Evolutionary conservation across 2,113 vertebrate genomes (phyloP).

Genomic region (Chrysochloris asiatica): DNA sequence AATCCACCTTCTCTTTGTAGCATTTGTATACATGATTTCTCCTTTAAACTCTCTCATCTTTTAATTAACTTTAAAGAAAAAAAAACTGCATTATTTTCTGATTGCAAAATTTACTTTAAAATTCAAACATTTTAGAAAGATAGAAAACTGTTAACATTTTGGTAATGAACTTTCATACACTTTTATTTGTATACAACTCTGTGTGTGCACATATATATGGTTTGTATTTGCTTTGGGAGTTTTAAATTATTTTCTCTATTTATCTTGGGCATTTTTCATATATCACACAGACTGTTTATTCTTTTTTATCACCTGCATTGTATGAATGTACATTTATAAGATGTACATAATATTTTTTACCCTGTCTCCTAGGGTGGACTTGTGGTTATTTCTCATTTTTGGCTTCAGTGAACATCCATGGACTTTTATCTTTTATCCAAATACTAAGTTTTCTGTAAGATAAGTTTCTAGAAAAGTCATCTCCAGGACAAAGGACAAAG

Average conservation of each 20-base stretch:
- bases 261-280: too few relatives aligned
- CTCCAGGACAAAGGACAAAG: too few relatives aligned
- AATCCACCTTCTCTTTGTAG: neutral
- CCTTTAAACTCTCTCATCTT: neutral
- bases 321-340: neutral
- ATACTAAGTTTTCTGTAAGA: too few relatives aligned
- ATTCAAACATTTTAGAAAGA: neutral
- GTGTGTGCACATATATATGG: neutral
- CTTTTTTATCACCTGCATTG: neutral
- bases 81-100: neutral
- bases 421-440: too few relatives aligned
- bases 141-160: neutral
- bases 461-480: too few relatives aligned
- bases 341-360: neutral
- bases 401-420: neutral
- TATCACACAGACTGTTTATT: neutral
- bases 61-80: neutral
- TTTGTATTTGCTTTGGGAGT: neutral
- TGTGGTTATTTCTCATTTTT: neutral
- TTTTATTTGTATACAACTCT: neutral
- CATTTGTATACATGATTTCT: neutral
- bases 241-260: too few relatives aligned
- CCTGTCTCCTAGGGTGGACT: neutral
- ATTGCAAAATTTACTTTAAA: constrained; percentile 1
- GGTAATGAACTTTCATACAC: neutral